phyloP scores from a whole-genome alignment of 2,888 invertebrate genomes.

The Yponomeuta plumbellus region DNA sequence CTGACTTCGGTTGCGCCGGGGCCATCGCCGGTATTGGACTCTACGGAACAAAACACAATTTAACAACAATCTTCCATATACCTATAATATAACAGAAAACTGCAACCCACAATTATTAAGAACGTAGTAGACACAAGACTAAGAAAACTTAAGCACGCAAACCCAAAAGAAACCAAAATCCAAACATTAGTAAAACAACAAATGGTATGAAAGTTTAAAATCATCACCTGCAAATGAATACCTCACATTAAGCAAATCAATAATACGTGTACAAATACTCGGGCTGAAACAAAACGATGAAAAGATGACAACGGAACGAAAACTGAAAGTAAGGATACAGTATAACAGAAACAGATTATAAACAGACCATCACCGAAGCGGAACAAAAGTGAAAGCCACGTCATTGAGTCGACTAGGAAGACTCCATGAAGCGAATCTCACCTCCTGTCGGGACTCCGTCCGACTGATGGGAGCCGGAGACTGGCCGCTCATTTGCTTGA shows the following conservation, averaged over 20 bases:
- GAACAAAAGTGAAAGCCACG: conserved; percentile 7
- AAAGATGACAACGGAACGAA: conserved; percentile 26
- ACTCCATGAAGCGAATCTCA: conserved; percentile 40
- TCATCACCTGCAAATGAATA: conserved; percentile 4
- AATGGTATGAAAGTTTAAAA: neutral
- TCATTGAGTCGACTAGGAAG: neutral
- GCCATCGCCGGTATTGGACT: conserved; percentile 80
- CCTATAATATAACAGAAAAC: conserved; percentile 11
- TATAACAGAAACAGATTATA: conserved; percentile 30
- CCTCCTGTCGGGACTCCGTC: conserved; percentile 68
- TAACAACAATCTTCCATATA: conserved; percentile 20
- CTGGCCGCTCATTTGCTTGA: conserved; percentile 82
- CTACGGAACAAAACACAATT: conserved; percentile 64
- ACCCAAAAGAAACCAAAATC: neutral
- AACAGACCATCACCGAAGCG: conserved; percentile 26
- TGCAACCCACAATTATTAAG: conserved; percentile 8
- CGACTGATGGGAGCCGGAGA: conserved; percentile 59
- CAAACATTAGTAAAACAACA: neutral
- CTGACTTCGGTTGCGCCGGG: conserved; percentile 78
- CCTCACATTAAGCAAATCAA: conserved; percentile 42
- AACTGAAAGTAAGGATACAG: conserved; percentile 31
- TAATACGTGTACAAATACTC: conserved; percentile 72
- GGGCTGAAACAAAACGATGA: conserved; percentile 65
- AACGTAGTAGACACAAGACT: neutral
- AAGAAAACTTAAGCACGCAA: conserved; percentile 13